Evolutionary conservation across 2,888 invertebrate species (phyloP), one percentile per base, ranked within the genome.

Genomic region (Tenthredo distinguenda): DNA sequence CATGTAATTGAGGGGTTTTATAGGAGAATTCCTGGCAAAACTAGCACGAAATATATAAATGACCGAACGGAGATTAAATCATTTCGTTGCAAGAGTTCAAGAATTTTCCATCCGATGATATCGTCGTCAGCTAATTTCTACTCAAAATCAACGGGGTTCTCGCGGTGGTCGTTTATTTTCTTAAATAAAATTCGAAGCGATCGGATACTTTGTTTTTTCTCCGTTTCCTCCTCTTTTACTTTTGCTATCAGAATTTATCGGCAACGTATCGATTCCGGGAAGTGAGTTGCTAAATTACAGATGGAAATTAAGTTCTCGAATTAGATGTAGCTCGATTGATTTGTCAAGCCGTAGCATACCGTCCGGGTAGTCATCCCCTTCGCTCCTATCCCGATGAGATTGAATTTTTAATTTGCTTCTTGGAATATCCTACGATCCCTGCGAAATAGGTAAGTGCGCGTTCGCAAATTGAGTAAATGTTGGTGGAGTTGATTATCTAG

Each of bases 391-490:
- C 77, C n/a, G 68, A 76, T 84, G 82, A 87, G 87, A 88, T 88
- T 88, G 87, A 87, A 88, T 88, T 88, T 87, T 88, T 88, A 87
- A 87, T 86, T 86, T 86, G 87, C 86, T 86, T 85, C 85, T 21
- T 65, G 85, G 84, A 62, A 81, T 62, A 65, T 65, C 10, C 50
- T 65, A 50, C 81, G 18, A 62, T 21, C 18, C 31, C n/a, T 37
- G 76, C 21, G 37, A 72, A n/a, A 21, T 43, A 55, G 77, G 18
- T 21, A 31, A 26, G 21, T 47, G 85, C 79, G 82, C 58, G 79
- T 85, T 84, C 85, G 87, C 85, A 87, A 88, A 87, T 87, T 87
- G 86, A 88, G 87, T 86, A 87, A 88, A 87, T 85, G 81, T 85
- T 79, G 55, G 15, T 31, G 40, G 58, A 62, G 62, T 81, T 65